Evolutionary conservation across 1,140 invertebrate genomes (phyloP), one percentile per base, ranked within the genome.

Genomic region (Drosophila pallidifrons): DNA sequence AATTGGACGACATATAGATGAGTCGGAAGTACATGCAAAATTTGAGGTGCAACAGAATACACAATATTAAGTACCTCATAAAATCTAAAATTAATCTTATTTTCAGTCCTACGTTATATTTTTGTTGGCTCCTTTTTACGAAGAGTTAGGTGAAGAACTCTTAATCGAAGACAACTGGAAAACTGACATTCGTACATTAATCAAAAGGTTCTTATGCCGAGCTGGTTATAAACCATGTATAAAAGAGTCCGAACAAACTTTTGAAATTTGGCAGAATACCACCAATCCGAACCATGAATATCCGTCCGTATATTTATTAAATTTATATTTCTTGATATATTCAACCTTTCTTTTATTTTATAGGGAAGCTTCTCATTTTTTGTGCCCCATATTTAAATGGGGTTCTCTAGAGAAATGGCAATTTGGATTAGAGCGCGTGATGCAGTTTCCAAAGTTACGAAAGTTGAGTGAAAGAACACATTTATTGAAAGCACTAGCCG

Each of bases 361-460:
- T 93, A 97, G 96, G 3, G 94, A 96, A 41, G 93, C 95, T 7
- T 96, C 95, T 83, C 94, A 95, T 82, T 96, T 94, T 81, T 94
- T 96, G 45, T 96, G 96, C 64, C 95, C 96, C 4, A 95, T 97
- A 1, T 96, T 96, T 79, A 95, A 95, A 92, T 96, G 95, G 94
- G 96, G 96, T 0, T 94, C 95, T 0, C 93, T 94, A 66, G 94
- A 96, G 32, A 96, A 97, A 92, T 97, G 96, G 96, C 94, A 96
- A 73, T 96, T 96, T 81, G 96, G 96, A 63, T 93, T 97, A 0
- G 94, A 96, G 65, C 93, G 96, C 11, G 94, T 96, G 0, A 95
- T 96, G 25, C 95, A 96, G 74, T 96, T 96, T 91, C 95, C 96
- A 0, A 86, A 93, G 3, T 94, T 93, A 1, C 93, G 96, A 51